These are phyloP conservation scores for Amphiprion ocellaris DNA, from an alignment of 2,113 vertebrate species.

Conservation along the genomic window DNA sequence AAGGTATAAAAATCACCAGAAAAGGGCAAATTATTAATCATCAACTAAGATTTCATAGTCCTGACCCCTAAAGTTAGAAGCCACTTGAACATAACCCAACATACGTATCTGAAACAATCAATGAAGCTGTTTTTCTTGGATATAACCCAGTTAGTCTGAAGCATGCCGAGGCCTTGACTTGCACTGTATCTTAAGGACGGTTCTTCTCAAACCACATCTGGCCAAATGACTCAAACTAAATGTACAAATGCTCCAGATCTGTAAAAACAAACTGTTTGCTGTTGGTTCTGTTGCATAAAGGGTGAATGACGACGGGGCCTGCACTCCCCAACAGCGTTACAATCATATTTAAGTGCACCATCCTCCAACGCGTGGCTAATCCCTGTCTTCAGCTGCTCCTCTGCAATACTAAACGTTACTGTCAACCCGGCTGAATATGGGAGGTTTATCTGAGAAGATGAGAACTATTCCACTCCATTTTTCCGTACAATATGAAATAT, in stretches of 20 bases:
- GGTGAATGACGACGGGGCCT: too few relatives aligned
- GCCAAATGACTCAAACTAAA: not conserved
- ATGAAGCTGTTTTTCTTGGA: too few relatives aligned
- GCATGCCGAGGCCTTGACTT: constrained; percentile 23
- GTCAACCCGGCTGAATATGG: not conserved
- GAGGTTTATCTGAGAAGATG: not conserved
- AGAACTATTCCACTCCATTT: not conserved
- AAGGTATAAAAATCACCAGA: too few relatives aligned
- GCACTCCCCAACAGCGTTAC: not conserved
- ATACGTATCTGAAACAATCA: too few relatives aligned
- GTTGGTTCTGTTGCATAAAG: not conserved
- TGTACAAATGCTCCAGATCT: not conserved
- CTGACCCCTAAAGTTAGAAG: too few relatives aligned
- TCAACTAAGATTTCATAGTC: too few relatives aligned
- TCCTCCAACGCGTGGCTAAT: not conserved
- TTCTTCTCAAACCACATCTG: not conserved
- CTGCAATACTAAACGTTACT: not conserved
- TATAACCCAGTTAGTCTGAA: constrained; percentile 4
- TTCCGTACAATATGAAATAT: constrained; percentile 24
- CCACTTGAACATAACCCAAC: too few relatives aligned
- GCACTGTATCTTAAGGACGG: not conserved
- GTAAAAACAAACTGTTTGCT: not conserved
- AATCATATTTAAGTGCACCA: constrained; percentile 49
- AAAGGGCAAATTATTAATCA: too few relatives aligned
- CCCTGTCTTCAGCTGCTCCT: not conserved